Base-by-base conservation (phyloP, 2,113 vertebrate species). In the Baryphthengus martii region DNA sequence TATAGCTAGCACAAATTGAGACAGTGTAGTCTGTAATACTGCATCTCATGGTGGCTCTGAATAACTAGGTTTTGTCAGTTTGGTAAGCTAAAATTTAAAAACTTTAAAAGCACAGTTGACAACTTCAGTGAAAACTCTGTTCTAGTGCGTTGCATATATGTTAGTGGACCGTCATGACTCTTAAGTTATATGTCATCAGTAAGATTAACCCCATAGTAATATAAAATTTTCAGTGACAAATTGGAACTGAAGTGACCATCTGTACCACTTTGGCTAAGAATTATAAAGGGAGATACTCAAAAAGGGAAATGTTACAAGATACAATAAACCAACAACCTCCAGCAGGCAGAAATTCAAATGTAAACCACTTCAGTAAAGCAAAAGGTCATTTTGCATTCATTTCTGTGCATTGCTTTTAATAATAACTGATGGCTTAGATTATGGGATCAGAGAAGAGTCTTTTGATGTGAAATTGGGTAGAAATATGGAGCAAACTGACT, bases 361-460 rank as follows among this genome's bases (percentile, higher is more conserved):
- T 10, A 74, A 50, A n/a, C 10, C 19, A 52, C 8, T 73, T 77
- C 20, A 81, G 17, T 81, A 88, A 83, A 89, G 55, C 44, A 42
- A 55, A 49, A 72, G 29, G 17, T 35, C 4, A 33, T 45, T 74
- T 62, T 81, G 26, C 10, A 47, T 21, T 81, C 24, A 58, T 17
- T 63, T 72, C 24, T 63, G 23, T 61, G 56, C 23, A 50, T 4
- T 81, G 42, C 7, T 19, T 40, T 93, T 94, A 85, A 78, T 93
- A 88, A 90, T 76, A 89, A 87, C 85, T 66, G 88, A 89, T 55
- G 66, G 84, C 84, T 88, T 39, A 94, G 72, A 79, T 50, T 21
- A 67, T 3, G 1, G 45, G 7, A 61, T 44, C 42, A 72, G 44
- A 83, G 4, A 26, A 26, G 5, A 73, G 40, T 50, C 37, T 93